Percentiles rank a stretch among this genome's conserved stretches.
Evolutionary conservation across 2,113 vertebrate genomes (phyloP).

Genomic region (Protobothrops flavoviridis): DNA sequence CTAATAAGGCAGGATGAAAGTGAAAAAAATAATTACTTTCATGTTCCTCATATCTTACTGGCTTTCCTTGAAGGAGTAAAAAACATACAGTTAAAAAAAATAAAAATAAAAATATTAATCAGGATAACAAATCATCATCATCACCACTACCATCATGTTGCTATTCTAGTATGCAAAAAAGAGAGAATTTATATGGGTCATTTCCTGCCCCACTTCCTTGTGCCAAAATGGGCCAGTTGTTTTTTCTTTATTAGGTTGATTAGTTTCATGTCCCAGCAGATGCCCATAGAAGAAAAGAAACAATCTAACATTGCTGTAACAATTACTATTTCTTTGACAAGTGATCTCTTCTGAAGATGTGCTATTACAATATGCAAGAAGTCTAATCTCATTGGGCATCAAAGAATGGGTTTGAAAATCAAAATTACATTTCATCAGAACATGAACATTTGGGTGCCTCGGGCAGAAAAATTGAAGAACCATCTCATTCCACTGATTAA

Average conservation of each 20-base stretch:
- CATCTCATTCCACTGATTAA: not conserved
- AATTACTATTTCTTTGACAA: constrained; percentile 36
- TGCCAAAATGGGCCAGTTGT: not conserved
- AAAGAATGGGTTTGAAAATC: constrained; percentile 66
- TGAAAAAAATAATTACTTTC: constrained; percentile 52
- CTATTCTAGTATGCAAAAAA: not conserved
- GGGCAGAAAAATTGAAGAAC: not conserved
- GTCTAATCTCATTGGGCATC: constrained; percentile 52
- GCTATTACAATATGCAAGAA: constrained; percentile 42
- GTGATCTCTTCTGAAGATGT: constrained; percentile 51
- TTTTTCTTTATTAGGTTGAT: constrained; percentile 1
- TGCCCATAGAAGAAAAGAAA: constrained; percentile 35
- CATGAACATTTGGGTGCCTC: constrained; percentile 50
- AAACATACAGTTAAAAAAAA: constrained; percentile 66
- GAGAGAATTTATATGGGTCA: not conserved
- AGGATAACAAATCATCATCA: constrained; percentile 46
- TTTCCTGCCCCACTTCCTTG: not conserved
- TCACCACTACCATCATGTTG: constrained; percentile 13
- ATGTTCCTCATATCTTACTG: constrained; percentile 45
- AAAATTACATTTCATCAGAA: constrained; percentile 60
- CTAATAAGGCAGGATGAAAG: constrained; percentile 3
- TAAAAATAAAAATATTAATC: constrained; percentile 52
- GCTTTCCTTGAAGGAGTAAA: constrained; percentile 68
- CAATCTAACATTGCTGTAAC: not conserved
- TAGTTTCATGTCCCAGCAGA: constrained; percentile 28